These are phyloP conservation scores for Varecia variegata DNA, from an alignment of 2,797 vertebrate species.

Conservation along the genomic window DNA sequence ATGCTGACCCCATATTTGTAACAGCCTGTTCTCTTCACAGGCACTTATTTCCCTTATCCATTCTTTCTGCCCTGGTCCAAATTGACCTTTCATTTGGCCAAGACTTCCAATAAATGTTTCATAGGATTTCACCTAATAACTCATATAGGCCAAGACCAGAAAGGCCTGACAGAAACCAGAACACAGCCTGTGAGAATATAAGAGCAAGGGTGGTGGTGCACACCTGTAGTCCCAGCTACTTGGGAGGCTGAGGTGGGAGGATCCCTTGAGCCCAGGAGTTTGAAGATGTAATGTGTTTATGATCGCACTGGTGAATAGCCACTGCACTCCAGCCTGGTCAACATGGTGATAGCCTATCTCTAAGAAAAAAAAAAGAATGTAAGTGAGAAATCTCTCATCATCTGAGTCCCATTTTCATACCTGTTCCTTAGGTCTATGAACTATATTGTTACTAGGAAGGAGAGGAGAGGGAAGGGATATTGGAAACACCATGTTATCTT, in stretches of 20 bases:
- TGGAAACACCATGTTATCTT: neutral
- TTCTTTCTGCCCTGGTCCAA: neutral
- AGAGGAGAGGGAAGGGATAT: neutral
- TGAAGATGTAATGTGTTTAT: neutral
- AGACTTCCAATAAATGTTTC: neutral
- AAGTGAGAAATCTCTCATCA: neutral
- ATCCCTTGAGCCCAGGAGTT: neutral
- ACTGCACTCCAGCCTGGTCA: neutral
- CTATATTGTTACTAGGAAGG: neutral
- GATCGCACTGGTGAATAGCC: neutral
- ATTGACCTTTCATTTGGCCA: slow-evolving; percentile 20
- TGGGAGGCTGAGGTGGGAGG: neutral
- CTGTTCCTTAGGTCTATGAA: neutral
- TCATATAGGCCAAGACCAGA: neutral
- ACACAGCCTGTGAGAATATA: neutral
- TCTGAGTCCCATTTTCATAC: neutral
- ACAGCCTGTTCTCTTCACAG: neutral
- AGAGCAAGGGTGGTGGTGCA: neutral
- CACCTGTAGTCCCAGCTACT: neutral
- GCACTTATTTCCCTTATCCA: neutral
- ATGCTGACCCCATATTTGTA: neutral
- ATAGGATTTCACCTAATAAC: slow-evolving; percentile 16
- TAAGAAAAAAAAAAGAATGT: neutral
- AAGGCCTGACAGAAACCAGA: neutral
- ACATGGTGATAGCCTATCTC: neutral